Evolutionary conservation across 1,140 invertebrate genomes (phyloP).

Genomic region (Forficula auricularia): DNA sequence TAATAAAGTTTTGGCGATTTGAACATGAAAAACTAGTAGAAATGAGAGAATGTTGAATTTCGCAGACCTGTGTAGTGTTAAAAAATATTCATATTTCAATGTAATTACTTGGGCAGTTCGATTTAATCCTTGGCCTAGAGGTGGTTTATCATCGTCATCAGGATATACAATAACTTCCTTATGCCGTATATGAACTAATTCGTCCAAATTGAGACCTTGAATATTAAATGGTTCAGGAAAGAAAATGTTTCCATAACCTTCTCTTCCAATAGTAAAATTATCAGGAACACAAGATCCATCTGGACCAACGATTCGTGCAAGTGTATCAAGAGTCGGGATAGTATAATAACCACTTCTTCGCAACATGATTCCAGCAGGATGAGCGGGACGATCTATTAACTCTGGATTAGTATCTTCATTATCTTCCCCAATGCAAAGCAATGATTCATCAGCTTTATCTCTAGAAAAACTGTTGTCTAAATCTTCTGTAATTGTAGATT

Average conservation of each 20-base stretch:
- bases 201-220: slow-evolving; percentile 74
- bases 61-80: no score
- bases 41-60: no score
- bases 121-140: slow-evolving; percentile 75
- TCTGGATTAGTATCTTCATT: no score
- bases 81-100: no score
- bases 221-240: slow-evolving; percentile 78
- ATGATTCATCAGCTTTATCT: no score
- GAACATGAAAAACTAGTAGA: no score
- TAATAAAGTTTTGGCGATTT: no score
- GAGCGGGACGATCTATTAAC: slow-evolving; percentile 14
- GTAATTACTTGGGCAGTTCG: slow-evolving; percentile 51
- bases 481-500: no score
- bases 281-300: slow-evolving; percentile 68
- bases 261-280: slow-evolving; percentile 77
- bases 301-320: slow-evolving; percentile 42
- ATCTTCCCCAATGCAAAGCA: no score
- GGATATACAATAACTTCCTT: slow-evolving; percentile 46
- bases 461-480: no score
- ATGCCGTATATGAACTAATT: slow-evolving; percentile 60
- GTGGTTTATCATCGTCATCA: slow-evolving; percentile 47
- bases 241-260: slow-evolving; percentile 81
- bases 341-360: slow-evolving; percentile 67
- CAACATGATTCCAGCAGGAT: slow-evolving; percentile 29
- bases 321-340: slow-evolving; percentile 58